Evolutionary conservation across 2,113 vertebrate species (phyloP), one percentile per base, ranked within the genome.

Genomic region (Scortum barcoo): DNA sequence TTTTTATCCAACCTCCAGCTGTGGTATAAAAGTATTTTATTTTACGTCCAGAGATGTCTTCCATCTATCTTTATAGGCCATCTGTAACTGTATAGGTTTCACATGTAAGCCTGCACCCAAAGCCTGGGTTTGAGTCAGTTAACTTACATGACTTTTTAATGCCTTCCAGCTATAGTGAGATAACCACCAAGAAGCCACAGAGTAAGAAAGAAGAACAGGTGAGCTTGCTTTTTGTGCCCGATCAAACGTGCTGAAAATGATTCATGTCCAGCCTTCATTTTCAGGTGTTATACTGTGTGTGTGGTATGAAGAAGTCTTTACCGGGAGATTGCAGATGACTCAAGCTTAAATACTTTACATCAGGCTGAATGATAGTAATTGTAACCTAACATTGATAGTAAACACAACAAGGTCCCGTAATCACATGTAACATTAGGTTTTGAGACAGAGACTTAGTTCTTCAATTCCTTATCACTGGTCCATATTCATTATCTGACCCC

Each of bases 161-260:
- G 79, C 76, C 84, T 80, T 89, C 46, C 87, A 96, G 95, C 79
- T 96, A 95, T 74, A 81, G 38, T 87, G 88, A 95, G 42, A 96
- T 91, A 88, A 79, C 92, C 83, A 85, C 90, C 84, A 94, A 94
- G 88, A 96, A 93, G 87, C 93, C 95, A 69, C 22, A 88, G 38
- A 93, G 84, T 70, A 95, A 94, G 93, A 95, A 87, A 71, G 94
- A 88, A 66, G 92, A 94, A 58, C 90, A 48, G 81, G 91, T 95
- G 94, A 94, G 28, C 24, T 1, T 2, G 17, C 8, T 33, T 72
- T 67, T 19, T 40, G 0, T 48, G 9, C 61, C 40, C 46, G 19
- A 46, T 53, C 4, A 33, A 7, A 50, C 44, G 12, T 30, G 60
- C 11, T 24, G 16, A 69, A 61, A 0, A 14, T 3, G 19, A 22